Evolutionary conservation across 2,113 vertebrate species (phyloP), one percentile per base, ranked within the genome.

Genomic region (Boulengeromyrus knoepffleri): DNA sequence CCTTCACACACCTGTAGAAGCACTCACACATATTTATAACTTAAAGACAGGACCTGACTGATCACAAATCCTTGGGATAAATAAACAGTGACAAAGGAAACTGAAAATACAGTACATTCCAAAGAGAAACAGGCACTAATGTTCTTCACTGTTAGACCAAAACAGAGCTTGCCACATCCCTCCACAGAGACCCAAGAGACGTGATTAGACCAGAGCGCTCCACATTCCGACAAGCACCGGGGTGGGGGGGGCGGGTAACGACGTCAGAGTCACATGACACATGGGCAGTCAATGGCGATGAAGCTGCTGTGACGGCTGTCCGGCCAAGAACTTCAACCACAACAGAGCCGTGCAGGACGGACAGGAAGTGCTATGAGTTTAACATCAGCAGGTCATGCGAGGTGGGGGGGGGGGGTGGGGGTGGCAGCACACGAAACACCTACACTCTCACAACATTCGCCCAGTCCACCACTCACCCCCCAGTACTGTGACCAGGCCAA

Each of bases 401-500:
- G 87, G 53, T 24, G 52, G 36, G 36, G 39, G 52, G 3, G 19
- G 31, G 31, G 36, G 45, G 47, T 31, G 39, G 77, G 31, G 39
- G 42, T 45, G 39, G 15, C 80, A 84, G 80, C 45, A 52, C 85
- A 46, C 85, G 27, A 19, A 49, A 50, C 46, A 27, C n/a, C 24
- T 31, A 87, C 46, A 87, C 85, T n/a, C 85, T 52, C 85, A 52
- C 85, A 87, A 49, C 85, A 52, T 24, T 47, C 45, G 39, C 45
- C 85, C 83, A 85, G 83, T 47, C 83, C 45, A 46, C 83, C 83
- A 85, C 83, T 85, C 83, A 85, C 83, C 83, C 83, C 83, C 83
- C 83, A 46, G 85, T 87, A 87, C 47, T 87, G 85, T 47, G 85
- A 87, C 85, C 47, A 87, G 85, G 85, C 85, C 85, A 87, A 87